Base-by-base conservation (phyloP, 2,797 vertebrate species). In the Perdix hodgsoniae region DNA sequence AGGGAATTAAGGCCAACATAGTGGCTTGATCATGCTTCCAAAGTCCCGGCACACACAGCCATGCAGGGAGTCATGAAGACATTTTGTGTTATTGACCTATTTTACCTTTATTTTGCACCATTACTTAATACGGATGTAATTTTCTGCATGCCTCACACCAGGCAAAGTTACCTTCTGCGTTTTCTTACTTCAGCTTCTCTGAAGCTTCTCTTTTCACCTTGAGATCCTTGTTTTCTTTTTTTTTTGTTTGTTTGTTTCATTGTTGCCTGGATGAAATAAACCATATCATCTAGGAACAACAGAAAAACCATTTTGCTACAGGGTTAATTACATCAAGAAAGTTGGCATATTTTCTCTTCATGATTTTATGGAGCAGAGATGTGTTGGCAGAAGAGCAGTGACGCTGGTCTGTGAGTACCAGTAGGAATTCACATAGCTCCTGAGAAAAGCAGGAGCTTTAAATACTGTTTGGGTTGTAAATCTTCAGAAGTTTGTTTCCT, bases 401-500 rank as follows among this genome's bases (percentile, higher is more conserved):
- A 87, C 83, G 61, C 40, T 2, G 14, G 67, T 63, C 49, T 13
- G 67, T 31, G 65, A 72, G 57, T 11, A 10, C 47, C 67, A 57
- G 15, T 57, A 71, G 37, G 61, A 65, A 61, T 63, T 45, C 50
- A 16, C 31, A 49, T n/a, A 64, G 29, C 69, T 61, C 69, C 54
- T 42, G 82, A 85, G 56, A 52, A 52, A 21, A 16, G 33, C 40
- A 50, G n/a, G 44, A 80, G n/a, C 1, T 0, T 79, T 63, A 67
- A 72, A 23, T 66, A 39, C 27, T 19, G 10, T 14, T 42, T 76
- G 54, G 54, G 29, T 35, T 81, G 56, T 47, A 75, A 44, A 73
- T 66, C 35, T 63, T 90, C 21, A 66, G 70, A 69, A 78, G 42
- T 94, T 95, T 91, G 45, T 86, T 94, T 86, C 69, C 26, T 75